Conservation (phyloP, 2,113 vertebrate species). For the Pandion haliaetus region DNA sequence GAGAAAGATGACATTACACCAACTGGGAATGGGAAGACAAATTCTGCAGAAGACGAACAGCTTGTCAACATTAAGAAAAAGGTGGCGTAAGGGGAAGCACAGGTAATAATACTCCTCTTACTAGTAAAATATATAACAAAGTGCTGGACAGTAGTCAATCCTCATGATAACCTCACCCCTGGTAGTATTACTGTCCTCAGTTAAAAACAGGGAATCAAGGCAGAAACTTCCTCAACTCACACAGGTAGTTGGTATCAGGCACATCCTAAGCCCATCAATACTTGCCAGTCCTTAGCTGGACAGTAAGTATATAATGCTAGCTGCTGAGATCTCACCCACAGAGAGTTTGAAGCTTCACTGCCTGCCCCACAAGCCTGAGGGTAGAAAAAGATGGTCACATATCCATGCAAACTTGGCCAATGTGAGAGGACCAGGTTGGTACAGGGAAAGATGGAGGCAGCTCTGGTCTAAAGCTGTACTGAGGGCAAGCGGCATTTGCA, state of each 20-base stretch:
- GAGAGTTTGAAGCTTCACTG: neutral
- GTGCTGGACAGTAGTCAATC: neutral
- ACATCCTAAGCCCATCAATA: neutral
- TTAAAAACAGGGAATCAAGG: neutral
- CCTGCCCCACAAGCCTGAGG: neutral
- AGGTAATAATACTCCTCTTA: neutral
- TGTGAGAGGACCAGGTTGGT: neutral
- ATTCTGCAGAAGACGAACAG: neutral
- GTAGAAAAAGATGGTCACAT: neutral
- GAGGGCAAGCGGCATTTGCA: neutral
- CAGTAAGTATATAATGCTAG: fast-evolving
- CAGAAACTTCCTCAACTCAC: neutral
- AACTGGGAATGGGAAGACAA: neutral
- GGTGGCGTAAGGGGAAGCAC: neutral
- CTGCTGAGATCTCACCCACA: neutral
- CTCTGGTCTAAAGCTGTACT: neutral
- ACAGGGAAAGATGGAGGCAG: neutral
- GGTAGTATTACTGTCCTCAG: neutral
- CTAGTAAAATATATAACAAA: neutral
- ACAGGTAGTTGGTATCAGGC: neutral
- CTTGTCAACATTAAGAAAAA: neutral
- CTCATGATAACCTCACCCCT: neutral
- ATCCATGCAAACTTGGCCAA: neutral
- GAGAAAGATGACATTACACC: neutral
- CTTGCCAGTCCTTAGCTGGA: neutral